phyloP scores from a whole-genome alignment of 2,113 vertebrate genomes.

The Accipiter cooperii region DNA sequence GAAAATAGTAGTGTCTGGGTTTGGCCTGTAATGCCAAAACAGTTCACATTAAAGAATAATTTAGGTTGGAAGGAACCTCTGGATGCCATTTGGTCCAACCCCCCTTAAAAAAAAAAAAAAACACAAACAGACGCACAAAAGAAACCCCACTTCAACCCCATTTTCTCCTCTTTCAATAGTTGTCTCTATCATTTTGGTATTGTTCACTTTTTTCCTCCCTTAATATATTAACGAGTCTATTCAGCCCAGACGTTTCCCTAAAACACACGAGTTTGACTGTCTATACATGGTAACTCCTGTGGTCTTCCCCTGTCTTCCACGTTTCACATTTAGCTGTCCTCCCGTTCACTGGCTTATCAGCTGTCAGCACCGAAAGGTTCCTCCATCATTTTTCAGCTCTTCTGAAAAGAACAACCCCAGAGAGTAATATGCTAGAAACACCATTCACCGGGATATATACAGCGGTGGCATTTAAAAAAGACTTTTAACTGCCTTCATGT shows the following conservation, averaged over 20 bases:
- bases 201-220: background rate
- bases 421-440: background rate
- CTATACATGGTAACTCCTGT: rapidly evolving
- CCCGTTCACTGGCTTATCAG: background rate
- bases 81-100: background rate
- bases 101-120: background rate
- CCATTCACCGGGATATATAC: background rate
- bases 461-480: background rate
- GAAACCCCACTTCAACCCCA: background rate
- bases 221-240: background rate
- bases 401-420: background rate
- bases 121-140: too few relatives aligned
- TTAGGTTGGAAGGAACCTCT: background rate
- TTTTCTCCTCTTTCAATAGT: background rate
- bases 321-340: background rate
- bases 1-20: background rate
- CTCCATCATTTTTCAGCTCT: background rate
- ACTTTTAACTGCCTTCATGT: background rate
- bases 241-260: background rate
- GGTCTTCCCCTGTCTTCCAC: background rate
- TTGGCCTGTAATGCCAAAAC: background rate
- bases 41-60: background rate
- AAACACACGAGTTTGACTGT: background rate
- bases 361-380: background rate
- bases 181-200: background rate